Conservation (phyloP, 2,797 vertebrate species). For the Rhodeus uyekii region DNA sequence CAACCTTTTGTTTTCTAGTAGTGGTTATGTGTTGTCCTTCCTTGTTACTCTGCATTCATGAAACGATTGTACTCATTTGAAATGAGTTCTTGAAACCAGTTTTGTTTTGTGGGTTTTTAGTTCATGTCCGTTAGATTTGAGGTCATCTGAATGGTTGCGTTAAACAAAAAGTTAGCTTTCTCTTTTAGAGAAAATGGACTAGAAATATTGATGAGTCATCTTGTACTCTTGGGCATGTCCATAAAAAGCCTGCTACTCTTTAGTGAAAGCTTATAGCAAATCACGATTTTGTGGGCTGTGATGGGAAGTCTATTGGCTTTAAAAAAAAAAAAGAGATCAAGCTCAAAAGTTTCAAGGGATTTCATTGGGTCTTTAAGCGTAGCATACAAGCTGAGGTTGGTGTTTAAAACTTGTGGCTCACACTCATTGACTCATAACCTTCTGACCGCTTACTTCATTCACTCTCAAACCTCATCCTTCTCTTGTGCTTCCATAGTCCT, state of each 20-base stretch:
- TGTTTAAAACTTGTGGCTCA: slow-evolving; percentile 9
- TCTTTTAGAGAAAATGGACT: background rate
- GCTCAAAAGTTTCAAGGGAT: background rate
- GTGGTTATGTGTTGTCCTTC: background rate
- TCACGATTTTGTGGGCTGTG: background rate
- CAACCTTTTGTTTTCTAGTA: background rate
- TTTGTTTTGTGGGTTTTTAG: background rate
- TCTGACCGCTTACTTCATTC: slow-evolving; percentile 29
- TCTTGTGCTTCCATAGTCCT: background rate
- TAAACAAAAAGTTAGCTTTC: background rate
- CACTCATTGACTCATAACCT: slow-evolving; percentile 29
- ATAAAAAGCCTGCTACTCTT: background rate
- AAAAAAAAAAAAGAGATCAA: background rate
- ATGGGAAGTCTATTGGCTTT: background rate
- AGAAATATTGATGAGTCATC: background rate
- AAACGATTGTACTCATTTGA: background rate
- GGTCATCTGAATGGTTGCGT: background rate
- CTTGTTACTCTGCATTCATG: background rate
- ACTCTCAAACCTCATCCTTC: slow-evolving; percentile 24
- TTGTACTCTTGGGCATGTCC: background rate
- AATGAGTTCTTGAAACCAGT: background rate
- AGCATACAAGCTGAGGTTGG: slow-evolving; percentile 16
- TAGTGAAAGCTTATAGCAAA: background rate
- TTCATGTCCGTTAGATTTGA: background rate
- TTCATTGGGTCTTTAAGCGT: background rate